Conservation (phyloP, 1,140 invertebrate species). For the Brachionus calyciflorus region DNA sequence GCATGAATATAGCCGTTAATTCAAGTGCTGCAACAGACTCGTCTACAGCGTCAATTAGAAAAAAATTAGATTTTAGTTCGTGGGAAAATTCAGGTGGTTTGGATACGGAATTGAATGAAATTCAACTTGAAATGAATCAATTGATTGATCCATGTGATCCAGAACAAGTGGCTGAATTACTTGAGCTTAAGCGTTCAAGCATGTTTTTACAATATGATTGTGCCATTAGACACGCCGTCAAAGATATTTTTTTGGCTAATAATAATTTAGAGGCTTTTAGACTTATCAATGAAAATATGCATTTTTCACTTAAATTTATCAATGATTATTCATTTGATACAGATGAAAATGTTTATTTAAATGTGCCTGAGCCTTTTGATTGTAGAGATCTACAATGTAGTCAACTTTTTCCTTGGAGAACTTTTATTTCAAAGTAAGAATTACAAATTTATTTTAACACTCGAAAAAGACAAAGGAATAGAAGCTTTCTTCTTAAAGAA, state of each 20-base stretch:
- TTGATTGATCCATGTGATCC: conserved; percentile 53
- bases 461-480: too few relatives aligned
- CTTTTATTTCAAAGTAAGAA: conserved; percentile 55
- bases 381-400: conserved; percentile 52
- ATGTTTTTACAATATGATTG: conserved; percentile 59
- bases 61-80: conserved; percentile 36
- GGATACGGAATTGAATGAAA: conserved; percentile 58
- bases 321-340: conserved; percentile 54
- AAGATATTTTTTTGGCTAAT: conserved; percentile 38
- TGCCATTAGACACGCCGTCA: conserved; percentile 53
- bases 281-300: conserved; percentile 54
- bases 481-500: too few relatives aligned
- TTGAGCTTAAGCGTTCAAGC: conserved; percentile 55
- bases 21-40: conserved; percentile 3
- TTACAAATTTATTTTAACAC: too few relatives aligned
- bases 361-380: conserved; percentile 59
- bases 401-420: conserved; percentile 55
- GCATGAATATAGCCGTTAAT: conserved; percentile 48
- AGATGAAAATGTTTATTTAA: conserved; percentile 51
- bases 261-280: conserved; percentile 3
- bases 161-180: conserved; percentile 52
- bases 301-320: conserved; percentile 55
- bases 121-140: conserved; percentile 58
- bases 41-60: neutral
- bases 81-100: conserved; percentile 36